phyloP scores from a whole-genome alignment of 2,888 invertebrate genomes.

The Cosmopolites sordidus region DNA sequence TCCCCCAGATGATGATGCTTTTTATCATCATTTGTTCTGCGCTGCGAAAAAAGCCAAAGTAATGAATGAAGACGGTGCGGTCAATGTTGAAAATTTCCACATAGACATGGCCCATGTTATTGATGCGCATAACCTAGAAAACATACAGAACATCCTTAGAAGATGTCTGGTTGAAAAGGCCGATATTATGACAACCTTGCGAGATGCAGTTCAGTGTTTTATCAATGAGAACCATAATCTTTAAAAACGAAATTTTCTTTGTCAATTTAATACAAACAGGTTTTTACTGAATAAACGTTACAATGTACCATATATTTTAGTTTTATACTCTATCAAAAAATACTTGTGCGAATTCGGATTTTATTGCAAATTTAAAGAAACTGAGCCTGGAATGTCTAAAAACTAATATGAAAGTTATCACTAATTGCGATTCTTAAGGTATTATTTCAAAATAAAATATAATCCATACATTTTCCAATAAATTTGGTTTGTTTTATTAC shows the following conservation, averaged over 20 bases:
- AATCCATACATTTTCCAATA: too few species aligned
- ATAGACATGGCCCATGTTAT: constrained; percentile 19
- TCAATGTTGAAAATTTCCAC: constrained; percentile 19
- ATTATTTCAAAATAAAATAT: too few species aligned
- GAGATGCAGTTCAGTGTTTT: constrained; percentile 21
- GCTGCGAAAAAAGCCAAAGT: constrained; percentile 30
- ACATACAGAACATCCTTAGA: constrained; percentile 15
- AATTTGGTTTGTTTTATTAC: too few species aligned
- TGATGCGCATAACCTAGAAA: constrained; percentile 18
- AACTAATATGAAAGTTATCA: too few species aligned
- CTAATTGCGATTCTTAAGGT: too few species aligned
- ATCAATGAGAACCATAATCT: constrained; percentile 17
- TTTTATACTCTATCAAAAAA: too few species aligned
- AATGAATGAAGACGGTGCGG: constrained; percentile 19
- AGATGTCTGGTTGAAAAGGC: constrained; percentile 22
- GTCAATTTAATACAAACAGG: background rate
- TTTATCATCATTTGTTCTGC: constrained; percentile 34
- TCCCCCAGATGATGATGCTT: constrained; percentile 30
- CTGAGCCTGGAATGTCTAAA: too few species aligned
- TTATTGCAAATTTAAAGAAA: too few species aligned
- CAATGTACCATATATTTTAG: too few species aligned
- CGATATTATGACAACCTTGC: constrained; percentile 17
- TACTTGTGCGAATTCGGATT: too few species aligned
- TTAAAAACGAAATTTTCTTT: constrained; percentile 3
- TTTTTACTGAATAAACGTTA: too few species aligned